Evolutionary conservation across 1,140 invertebrate species (phyloP).

Genomic region (Drosophila lacertosa): DNA sequence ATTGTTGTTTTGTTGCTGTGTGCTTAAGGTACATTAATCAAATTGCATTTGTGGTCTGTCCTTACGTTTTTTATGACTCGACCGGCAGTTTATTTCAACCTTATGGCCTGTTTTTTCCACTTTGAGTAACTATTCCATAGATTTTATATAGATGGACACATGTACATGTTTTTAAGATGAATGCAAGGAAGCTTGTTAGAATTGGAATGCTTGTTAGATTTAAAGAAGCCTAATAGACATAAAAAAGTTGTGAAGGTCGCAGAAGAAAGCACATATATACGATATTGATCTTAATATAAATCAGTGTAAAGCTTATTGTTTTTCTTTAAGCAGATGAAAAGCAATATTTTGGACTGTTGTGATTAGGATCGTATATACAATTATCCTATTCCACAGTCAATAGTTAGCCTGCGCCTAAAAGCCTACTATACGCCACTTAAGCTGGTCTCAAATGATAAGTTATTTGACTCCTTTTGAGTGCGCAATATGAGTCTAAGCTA

Average conservation of each 20-base stretch:
- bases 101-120: conserved; percentile 34
- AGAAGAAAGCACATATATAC: no score
- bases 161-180: background rate
- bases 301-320: no score
- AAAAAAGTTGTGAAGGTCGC: no score
- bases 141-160: background rate
- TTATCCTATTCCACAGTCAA: no score
- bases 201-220: no score
- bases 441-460: conserved; percentile 5
- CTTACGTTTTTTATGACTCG: conserved; percentile 42
- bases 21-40: conserved; percentile 73
- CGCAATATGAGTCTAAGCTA: conserved; percentile 65
- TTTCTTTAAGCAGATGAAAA: no score
- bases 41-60: conserved; percentile 54
- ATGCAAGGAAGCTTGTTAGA: background rate
- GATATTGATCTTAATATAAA: no score
- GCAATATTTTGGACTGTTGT: no score
- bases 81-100: conserved; percentile 42
- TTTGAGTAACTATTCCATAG: conserved; percentile 8
- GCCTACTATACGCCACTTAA: background rate
- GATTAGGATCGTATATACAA: no score
- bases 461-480: conserved; percentile 13
- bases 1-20: conserved; percentile 58
- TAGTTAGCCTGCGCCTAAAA: no score
- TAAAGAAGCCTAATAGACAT: no score